A percentile compares a stretch with the other conserved stretches of the same genome.
phyloP scores from a whole-genome alignment of 2,113 vertebrate species.

The Madoqua kirkii region DNA sequence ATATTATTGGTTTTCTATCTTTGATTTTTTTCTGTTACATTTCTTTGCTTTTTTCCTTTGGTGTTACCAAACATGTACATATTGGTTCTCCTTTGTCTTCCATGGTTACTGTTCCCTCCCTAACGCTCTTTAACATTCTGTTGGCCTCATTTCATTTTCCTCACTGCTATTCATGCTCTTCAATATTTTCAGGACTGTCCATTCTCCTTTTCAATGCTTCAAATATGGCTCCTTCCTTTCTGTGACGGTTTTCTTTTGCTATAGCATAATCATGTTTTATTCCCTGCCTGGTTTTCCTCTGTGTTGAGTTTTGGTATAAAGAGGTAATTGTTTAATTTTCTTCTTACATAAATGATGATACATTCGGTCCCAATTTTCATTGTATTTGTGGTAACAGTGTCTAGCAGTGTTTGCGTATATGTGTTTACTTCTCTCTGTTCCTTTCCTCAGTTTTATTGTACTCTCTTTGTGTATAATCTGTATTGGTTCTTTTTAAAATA shows the following conservation, averaged over 20 bases:
- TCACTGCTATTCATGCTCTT: neutral
- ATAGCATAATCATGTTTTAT: neutral
- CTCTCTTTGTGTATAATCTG: neutral
- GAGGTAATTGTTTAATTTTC: neutral
- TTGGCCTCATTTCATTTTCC: neutral
- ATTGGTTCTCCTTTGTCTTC: neutral
- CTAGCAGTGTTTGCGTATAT: neutral
- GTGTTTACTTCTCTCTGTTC: neutral
- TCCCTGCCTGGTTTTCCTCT: neutral
- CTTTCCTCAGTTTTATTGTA: neutral
- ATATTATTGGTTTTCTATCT: neutral
- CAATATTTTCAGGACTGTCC: neutral
- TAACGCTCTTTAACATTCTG: neutral
- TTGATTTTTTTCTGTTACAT: neutral
- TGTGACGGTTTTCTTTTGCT: neutral
- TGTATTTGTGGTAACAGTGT: neutral
- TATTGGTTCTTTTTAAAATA: neutral
- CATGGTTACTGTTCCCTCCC: neutral
- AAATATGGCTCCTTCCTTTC: neutral
- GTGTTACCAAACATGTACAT: neutral
- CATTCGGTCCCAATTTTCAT: neutral
- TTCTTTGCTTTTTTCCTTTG: neutral
- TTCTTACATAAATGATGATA: neutral
- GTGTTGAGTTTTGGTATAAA: neutral
- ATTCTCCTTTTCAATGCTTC: neutral